Evolutionary conservation across 1,140 invertebrate genomes (phyloP).

Genomic region (Listronotus bonariensis): DNA sequence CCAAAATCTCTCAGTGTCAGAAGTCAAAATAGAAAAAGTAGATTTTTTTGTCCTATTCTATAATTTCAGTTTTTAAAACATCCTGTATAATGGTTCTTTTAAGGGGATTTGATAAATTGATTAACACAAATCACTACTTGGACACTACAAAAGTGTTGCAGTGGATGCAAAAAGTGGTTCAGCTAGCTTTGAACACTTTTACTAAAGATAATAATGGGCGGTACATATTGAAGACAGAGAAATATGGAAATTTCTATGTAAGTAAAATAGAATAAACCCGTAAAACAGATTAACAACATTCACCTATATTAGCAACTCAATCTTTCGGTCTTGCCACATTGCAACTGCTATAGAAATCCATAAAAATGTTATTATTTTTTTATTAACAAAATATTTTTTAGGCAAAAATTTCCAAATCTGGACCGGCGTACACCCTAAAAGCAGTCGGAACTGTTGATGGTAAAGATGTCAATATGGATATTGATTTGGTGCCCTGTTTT

Average conservation of each 20-base stretch:
- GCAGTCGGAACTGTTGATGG: slow-evolving; percentile 28
- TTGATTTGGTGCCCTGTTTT: slow-evolving; percentile 50
- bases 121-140: slow-evolving; percentile 14
- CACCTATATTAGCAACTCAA: no score
- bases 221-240: slow-evolving; percentile 1
- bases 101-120: slow-evolving; percentile 17
- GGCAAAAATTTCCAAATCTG: slow-evolving; percentile 15
- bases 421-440: slow-evolving; percentile 47
- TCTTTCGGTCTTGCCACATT: no score
- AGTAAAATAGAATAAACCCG: no score
- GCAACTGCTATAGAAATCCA: no score
- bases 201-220: background rate
- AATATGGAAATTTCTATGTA: background rate
- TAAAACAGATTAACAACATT: no score
- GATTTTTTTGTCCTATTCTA: no score
- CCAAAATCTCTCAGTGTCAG: no score
- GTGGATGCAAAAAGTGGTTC: slow-evolving; percentile 20
- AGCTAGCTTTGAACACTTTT: slow-evolving; percentile 7
- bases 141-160: slow-evolving; percentile 13
- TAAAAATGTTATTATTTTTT: no score
- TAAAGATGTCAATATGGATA: slow-evolving; percentile 32
- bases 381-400: no score
- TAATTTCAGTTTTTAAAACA: slow-evolving; percentile 7
- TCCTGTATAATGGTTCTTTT: slow-evolving; percentile 4
- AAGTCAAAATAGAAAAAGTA: no score